phyloP scores from a whole-genome alignment of 2,888 invertebrate species.

The Lamellibrachia satsuma region DNA sequence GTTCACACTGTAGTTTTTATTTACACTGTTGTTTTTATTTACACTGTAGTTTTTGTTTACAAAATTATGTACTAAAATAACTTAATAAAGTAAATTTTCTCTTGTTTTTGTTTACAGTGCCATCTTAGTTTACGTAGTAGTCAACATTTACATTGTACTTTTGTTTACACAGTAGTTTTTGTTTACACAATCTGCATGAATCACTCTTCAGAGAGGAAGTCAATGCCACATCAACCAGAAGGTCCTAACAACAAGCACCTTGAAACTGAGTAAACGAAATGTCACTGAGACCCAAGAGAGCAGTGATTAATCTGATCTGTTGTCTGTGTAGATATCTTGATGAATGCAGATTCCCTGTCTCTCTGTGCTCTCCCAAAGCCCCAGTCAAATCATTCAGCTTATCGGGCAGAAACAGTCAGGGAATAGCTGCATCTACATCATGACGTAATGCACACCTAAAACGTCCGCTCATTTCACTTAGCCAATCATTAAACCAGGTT shows the following conservation, averaged over 20 bases:
- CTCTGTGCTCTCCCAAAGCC: neutral
- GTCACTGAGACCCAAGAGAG: neutral
- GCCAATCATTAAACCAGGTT: no score
- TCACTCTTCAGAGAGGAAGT: neutral
- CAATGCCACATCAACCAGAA: neutral
- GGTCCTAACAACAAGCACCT: neutral
- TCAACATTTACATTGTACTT: neutral
- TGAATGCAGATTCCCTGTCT: neutral
- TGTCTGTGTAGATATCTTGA: neutral
- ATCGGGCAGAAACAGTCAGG: neutral
- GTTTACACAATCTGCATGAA: slow-evolving; percentile 5
- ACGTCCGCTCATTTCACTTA: no score
- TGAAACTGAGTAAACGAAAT: neutral
- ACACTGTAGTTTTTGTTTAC: no score
- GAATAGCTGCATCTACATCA: neutral
- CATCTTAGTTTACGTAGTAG: neutral
- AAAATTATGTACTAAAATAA: neutral
- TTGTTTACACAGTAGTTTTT: no score
- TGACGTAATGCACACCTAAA: neutral
- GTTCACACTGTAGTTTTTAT: neutral
- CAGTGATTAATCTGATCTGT: neutral
- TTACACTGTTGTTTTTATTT: neutral
- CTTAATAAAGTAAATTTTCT: neutral
- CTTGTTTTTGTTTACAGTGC: neutral
- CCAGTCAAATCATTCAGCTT: slow-evolving; percentile 1